Conservation (phyloP, 37 sponge, comb jelly and placozoan genomes). For the Geodia barretti region DNA sequence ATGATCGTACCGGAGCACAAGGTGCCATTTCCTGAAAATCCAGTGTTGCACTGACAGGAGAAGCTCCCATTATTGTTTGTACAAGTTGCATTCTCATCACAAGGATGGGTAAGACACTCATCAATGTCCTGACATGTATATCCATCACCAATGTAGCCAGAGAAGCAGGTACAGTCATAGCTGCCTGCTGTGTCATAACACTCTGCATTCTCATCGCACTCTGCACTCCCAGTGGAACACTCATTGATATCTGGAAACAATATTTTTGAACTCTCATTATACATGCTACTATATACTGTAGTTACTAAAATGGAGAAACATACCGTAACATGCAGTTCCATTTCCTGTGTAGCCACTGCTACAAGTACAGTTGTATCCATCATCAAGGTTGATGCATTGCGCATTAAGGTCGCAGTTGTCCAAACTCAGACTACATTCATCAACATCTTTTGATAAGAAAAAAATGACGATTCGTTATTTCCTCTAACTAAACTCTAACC, state of each 20-base stretch:
- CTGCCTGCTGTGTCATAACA: slow-evolving; percentile 41
- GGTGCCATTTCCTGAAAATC: not conserved
- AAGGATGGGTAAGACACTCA: slow-evolving; percentile 33
- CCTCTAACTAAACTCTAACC: too few species aligned
- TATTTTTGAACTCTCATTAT: too few species aligned
- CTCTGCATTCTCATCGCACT: not conserved
- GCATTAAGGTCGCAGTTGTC: not conserved
- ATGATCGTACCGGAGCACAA: not conserved
- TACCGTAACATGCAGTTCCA: slow-evolving; percentile 4
- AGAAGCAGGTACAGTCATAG: slow-evolving; percentile 35
- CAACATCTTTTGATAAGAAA: too few species aligned
- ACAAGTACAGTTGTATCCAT: slow-evolving; percentile 36
- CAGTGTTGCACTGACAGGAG: not conserved
- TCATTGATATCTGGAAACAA: not conserved
- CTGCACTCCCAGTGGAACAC: not conserved
- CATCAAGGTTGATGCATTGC: slow-evolving; percentile 46
- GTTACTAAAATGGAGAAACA: too few species aligned
- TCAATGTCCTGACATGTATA: slow-evolving; percentile 11
- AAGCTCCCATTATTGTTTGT: not conserved
- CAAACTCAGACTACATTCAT: not conserved
- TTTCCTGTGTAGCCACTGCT: slow-evolving; percentile 24
- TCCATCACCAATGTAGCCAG: slow-evolving; percentile 40
- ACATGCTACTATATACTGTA: too few species aligned
- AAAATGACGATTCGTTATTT: too few species aligned
- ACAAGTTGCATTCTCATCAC: slow-evolving; percentile 22